These are phyloP conservation scores for Metellina segmentata DNA, from an alignment of 2,888 invertebrate species.

Conservation along the genomic window DNA sequence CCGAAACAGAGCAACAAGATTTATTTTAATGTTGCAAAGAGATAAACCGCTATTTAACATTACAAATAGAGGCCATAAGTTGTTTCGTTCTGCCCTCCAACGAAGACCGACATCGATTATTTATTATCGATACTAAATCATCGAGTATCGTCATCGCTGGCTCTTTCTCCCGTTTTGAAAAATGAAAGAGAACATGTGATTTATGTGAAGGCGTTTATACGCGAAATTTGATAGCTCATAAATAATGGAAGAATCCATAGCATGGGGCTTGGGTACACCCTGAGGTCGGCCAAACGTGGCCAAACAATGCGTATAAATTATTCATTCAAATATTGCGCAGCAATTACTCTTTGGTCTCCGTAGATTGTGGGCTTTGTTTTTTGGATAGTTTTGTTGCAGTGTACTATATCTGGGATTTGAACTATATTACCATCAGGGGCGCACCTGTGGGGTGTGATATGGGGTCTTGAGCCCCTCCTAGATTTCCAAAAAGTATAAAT, in stretches of 20 bases:
- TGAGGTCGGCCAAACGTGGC: not conserved
- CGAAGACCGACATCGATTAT: conserved; percentile 68
- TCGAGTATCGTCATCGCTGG: conserved; percentile 44
- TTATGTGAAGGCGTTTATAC: conserved; percentile 65
- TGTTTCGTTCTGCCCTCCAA: conserved; percentile 51
- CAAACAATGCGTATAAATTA: conserved; percentile 28
- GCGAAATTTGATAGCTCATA: conserved; percentile 73
- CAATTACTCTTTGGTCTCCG: conserved; percentile 26
- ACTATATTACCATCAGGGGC: too few species aligned
- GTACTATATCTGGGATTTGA: too few species aligned
- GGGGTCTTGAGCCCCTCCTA: too few species aligned
- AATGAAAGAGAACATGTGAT: conserved; percentile 67
- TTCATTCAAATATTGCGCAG: conserved; percentile 42
- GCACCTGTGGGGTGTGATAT: too few species aligned
- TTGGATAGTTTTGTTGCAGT: too few species aligned
- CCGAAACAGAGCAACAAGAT: not conserved
- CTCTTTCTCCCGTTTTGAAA: conserved; percentile 45
- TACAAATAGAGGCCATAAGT: conserved; percentile 42
- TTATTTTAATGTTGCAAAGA: not conserved
- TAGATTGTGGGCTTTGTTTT: too few species aligned
- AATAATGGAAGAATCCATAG: conserved; percentile 59
- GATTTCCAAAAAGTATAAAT: too few species aligned
- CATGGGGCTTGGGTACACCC: conserved; percentile 6
- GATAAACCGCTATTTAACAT: conserved; percentile 52
- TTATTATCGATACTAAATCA: conserved; percentile 72